phyloP scores from a whole-genome alignment of 2,797 vertebrate genomes.

The Tiaroga cobitis region DNA sequence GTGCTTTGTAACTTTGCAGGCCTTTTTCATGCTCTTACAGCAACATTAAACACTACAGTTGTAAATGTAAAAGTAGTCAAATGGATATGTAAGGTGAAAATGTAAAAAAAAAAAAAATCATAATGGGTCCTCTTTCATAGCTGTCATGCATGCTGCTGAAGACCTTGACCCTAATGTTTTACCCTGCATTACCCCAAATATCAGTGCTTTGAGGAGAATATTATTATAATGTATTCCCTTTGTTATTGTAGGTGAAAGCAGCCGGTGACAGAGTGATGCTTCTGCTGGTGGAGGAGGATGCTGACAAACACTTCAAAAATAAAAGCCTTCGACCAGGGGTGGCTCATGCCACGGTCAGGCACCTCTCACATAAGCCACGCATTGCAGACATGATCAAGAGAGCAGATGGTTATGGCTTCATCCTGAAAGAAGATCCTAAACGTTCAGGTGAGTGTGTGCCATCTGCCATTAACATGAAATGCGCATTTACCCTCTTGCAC shows the following conservation, averaged over 20 bases:
- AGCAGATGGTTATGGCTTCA: constrained; percentile 85
- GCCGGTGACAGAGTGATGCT: constrained; percentile 80
- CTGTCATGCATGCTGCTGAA: background rate
- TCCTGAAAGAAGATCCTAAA: constrained; percentile 73
- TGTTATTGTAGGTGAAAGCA: constrained; percentile 76
- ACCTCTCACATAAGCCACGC: constrained; percentile 84
- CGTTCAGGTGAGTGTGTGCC: background rate
- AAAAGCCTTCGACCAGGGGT: constrained; percentile 71
- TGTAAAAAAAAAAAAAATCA: background rate
- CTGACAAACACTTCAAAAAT: constrained; percentile 75
- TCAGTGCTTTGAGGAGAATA: background rate
- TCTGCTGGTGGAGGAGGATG: constrained; percentile 84
- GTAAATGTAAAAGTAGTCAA: background rate
- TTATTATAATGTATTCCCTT: background rate
- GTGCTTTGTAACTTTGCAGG: background rate
- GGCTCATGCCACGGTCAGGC: constrained; percentile 74
- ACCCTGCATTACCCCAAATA: background rate
- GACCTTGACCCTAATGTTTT: background rate
- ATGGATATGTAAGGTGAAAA: background rate
- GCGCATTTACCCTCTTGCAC: background rate
- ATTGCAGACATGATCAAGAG: constrained; percentile 79
- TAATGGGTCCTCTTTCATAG: background rate
- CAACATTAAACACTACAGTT: background rate
- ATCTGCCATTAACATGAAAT: background rate
- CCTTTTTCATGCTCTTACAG: background rate